Evolutionary conservation across 2,888 invertebrate species (phyloP), one percentile per base, ranked within the genome.

Genomic region (Ischnura elegans): DNA sequence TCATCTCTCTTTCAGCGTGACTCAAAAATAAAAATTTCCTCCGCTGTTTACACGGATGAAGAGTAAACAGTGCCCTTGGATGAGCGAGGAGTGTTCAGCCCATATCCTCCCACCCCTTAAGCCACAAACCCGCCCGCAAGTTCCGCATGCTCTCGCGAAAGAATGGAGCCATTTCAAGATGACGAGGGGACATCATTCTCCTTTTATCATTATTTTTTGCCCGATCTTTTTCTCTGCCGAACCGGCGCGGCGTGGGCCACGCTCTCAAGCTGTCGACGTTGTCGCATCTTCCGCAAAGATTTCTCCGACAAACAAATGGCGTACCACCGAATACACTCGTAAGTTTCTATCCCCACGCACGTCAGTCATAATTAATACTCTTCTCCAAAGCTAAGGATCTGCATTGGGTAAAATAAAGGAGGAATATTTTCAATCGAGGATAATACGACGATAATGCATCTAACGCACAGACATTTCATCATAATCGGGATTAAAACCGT

Each of bases 21-120:
- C 61, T 42, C n/a, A 90, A 90, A 90, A 61, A 61, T 61, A 86
- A 90, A 61, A 61, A 36, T 61, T 13, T 25, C 43, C 66, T 90
- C 61, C 90, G 25, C 61, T 90, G 90, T 90, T 90, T 90, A 90
- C 90, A 90, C 43, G 61, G 66, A 25, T 61, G 16, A 66, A 90
- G 66, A 45, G 90, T 90, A 90, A 90, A 90, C 90, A 90, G 61
- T 8, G 21, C 43, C 29, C 90, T 51, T 42, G 90, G 55, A 90
- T 61, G 61, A 61, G 55, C 43, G n/a, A 66, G 66, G 42, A 61
- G 42, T n/a, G 43, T 43, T 87, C 87, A 25, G 25, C 55, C 21
- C 76, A 4, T 13, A 46, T 46, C 46, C 45, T 86, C 2, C 46
- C 16, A 13, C 21, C 85, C 43, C 85, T 21, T 85, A 5, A 16